phyloP scores from a whole-genome alignment of 2,113 vertebrate species.

The Stegostoma tigrinum region DNA sequence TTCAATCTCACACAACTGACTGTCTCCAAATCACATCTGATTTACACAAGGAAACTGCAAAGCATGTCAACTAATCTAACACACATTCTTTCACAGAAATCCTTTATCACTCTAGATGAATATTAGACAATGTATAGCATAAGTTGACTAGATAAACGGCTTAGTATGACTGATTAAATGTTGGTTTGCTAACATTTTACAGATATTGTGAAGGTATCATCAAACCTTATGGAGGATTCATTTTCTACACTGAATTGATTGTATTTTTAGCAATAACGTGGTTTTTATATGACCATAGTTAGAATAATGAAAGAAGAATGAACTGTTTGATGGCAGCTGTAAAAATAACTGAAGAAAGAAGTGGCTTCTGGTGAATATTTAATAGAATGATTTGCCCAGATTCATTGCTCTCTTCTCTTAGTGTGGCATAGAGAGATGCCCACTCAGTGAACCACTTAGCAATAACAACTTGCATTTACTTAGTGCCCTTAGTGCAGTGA shows the following conservation, averaged over 20 bases:
- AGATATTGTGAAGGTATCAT: neutral
- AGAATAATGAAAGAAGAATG: neutral
- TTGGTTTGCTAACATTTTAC: neutral
- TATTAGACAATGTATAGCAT: neutral
- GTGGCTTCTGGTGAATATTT: neutral
- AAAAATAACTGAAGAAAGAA: neutral
- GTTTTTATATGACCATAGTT: neutral
- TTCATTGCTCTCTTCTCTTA: neutral
- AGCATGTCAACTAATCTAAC: neutral
- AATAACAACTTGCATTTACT: neutral
- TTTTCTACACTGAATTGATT: neutral
- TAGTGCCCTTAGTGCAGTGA: neutral
- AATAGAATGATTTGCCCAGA: neutral
- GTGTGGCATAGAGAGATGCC: neutral
- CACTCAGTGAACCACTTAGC: neutral
- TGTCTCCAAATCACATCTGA: neutral
- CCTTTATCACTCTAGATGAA: neutral
- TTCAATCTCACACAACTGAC: neutral
- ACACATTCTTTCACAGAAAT: neutral
- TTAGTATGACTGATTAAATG: neutral
- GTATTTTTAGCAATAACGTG: neutral
- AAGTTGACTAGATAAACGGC: neutral
- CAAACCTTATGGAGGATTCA: neutral
- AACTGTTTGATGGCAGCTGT: neutral
- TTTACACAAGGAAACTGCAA: neutral